A percentile compares a stretch with the other conserved stretches of the same genome.
Conservation (phyloP, 53 echinoderm and acorn worm species). For the Hippasteria phrygiana region DNA sequence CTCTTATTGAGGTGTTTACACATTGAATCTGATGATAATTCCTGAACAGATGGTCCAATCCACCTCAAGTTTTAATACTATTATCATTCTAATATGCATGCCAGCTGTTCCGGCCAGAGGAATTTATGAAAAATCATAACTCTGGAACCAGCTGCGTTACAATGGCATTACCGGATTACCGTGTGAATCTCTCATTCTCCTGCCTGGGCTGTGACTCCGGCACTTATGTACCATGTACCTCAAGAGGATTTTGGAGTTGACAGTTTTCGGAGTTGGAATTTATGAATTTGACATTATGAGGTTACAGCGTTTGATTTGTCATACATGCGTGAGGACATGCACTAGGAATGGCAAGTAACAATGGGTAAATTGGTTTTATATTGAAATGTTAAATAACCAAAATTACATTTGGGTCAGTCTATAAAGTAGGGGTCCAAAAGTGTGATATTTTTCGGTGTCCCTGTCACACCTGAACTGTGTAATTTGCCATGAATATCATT, state of each 20-base stretch:
- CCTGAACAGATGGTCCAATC: background rate
- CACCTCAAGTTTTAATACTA: slow-evolving; percentile 27
- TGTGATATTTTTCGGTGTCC: no score
- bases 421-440: no score
- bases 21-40: background rate
- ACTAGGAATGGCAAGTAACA: background rate
- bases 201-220: background rate
- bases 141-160: no score
- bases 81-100: background rate
- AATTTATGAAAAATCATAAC: no score
- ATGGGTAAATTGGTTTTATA: no score
- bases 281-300: background rate
- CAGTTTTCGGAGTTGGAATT: background rate
- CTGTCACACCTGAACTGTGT: no score
- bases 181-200: no score
- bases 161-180: no score
- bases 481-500: no score
- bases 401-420: no score
- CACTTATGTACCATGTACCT: background rate
- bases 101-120: slow-evolving; percentile 31
- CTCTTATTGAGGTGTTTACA: background rate
- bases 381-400: no score
- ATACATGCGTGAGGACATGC: background rate
- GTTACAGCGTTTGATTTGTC: background rate
- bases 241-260: background rate